Evolutionary conservation across 1,140 invertebrate genomes (phyloP).

Genomic region (Apolygus lucorum): DNA sequence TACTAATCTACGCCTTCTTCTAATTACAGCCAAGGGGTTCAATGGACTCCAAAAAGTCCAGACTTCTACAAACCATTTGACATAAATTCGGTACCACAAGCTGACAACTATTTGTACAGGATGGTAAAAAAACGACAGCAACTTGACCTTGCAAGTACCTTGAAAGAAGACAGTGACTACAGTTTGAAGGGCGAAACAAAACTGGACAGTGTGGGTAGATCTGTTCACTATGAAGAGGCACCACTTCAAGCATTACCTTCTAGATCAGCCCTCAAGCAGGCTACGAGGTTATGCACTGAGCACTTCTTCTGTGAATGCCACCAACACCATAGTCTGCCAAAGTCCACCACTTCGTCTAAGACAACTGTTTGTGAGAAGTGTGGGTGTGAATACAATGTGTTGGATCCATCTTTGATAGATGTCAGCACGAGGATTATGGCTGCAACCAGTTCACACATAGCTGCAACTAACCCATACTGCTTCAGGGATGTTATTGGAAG

Average conservation of each 20-base stretch:
- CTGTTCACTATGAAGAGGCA: neutral
- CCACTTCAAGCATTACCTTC: neutral
- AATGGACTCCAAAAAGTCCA: neutral
- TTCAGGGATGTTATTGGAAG: neutral
- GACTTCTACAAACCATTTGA: neutral
- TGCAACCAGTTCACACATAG: neutral
- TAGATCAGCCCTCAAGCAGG: neutral
- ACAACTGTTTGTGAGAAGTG: neutral
- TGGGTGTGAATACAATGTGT: too few relatives aligned
- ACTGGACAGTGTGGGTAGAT: neutral
- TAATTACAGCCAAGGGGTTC: too few relatives aligned
- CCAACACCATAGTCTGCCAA: neutral
- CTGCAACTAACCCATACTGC: neutral
- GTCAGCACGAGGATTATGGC: too few relatives aligned
- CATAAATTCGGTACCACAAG: neutral
- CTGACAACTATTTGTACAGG: conserved; percentile 4
- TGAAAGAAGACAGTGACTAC: conserved; percentile 8
- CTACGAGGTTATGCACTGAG: neutral
- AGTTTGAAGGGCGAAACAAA: neutral
- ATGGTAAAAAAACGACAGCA: neutral
- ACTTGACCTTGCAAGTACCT: neutral
- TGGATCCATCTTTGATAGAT: too few relatives aligned
- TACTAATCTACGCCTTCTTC: too few relatives aligned
- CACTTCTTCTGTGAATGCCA: too few relatives aligned
- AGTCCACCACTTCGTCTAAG: neutral